Base-by-base conservation (phyloP, 2,113 vertebrate genomes). In the Larimichthys crocea region DNA sequence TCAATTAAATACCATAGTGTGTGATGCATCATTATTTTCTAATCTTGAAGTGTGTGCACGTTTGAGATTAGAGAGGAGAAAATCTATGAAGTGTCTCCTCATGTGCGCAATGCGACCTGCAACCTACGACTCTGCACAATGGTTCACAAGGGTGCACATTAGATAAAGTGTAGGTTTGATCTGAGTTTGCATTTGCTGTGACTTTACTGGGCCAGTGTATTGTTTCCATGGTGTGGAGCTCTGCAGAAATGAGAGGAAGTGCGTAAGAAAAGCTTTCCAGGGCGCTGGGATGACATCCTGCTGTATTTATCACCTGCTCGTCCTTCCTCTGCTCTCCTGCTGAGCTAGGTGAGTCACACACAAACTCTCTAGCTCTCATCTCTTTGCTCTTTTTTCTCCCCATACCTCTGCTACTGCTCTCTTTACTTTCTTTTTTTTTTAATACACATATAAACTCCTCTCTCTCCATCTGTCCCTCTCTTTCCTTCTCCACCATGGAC, bases 301-400 rank as follows among this genome's bases (percentile, higher is more conserved):
- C 67, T 67, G 86, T 83, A 86, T 86, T 90, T 77, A 75, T 87
- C 85, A 86, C 85, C 80, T 83, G 55, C 67, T 83, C 40, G 63
- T 89, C 74, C 86, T 89, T 90, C 81, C 72, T 56, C 40, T 31
- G 79, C 62, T 75, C 82, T 77, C 84, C 62, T 64, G 66, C 80
- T 57, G 79, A 88, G 73, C 24, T 44, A 60, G 74, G 72, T 79
- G 76, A 89, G 59, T 85, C 81, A 89, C 60, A 64, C 14, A 12
- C 42, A 16, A 26, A 16, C 67, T 66, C 64, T 69, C 44, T 12
- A 1, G 56, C 82, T 66, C 64, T 75, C 62, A 60, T 48, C 53
- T 44, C 44, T 22, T 64, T 26, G 10, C 44, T 69, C 65, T 74
- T 53, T 64, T 64, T 61, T 60, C 63, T n/a, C 35, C 22, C 29